Conservation (phyloP, 2,888 invertebrate genomes). For the Entomobrya multifasciata region DNA sequence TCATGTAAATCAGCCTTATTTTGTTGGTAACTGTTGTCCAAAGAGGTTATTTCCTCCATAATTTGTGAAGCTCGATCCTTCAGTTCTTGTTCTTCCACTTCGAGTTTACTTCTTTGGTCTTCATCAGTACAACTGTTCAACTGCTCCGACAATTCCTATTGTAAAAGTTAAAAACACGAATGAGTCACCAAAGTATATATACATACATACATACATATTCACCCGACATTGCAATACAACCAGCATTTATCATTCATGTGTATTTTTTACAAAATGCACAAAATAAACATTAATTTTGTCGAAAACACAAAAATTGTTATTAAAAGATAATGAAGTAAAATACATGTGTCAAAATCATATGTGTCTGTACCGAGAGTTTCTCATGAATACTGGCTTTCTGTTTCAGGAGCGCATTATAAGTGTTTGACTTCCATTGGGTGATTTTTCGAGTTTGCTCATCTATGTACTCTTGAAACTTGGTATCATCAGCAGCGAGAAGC, state of each 20-base stretch:
- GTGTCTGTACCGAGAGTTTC: slow-evolving; percentile 74
- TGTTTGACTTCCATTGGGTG: slow-evolving; percentile 76
- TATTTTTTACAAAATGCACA: no score
- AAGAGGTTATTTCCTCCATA: slow-evolving; percentile 66
- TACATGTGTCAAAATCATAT: slow-evolving; percentile 24
- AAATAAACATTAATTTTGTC: no score
- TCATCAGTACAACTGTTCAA: slow-evolving; percentile 68
- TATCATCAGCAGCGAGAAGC: slow-evolving; percentile 74
- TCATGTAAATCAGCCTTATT: slow-evolving; percentile 70
- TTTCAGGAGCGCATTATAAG: slow-evolving; percentile 63
- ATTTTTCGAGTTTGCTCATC: slow-evolving; percentile 73
- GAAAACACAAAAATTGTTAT: no score
- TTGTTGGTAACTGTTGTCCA: slow-evolving; percentile 71
- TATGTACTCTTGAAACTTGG: slow-evolving; percentile 74
- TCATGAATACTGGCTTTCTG: slow-evolving; percentile 71
- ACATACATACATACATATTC: slow-evolving; percentile 28
- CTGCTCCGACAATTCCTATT: slow-evolving; percentile 73
- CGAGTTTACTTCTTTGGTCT: slow-evolving; percentile 57
- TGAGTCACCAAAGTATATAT: background rate
- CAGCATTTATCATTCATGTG: no score
- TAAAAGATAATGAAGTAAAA: slow-evolving; percentile 33
- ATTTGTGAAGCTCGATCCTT: slow-evolving; percentile 70
- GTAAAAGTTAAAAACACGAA: background rate
- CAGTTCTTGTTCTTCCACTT: slow-evolving; percentile 69
- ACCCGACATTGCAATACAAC: no score